Evolutionary conservation across 2,888 invertebrate genomes (phyloP), one percentile per base, ranked within the genome.

Genomic region (Drosophila quasianomalipes): DNA sequence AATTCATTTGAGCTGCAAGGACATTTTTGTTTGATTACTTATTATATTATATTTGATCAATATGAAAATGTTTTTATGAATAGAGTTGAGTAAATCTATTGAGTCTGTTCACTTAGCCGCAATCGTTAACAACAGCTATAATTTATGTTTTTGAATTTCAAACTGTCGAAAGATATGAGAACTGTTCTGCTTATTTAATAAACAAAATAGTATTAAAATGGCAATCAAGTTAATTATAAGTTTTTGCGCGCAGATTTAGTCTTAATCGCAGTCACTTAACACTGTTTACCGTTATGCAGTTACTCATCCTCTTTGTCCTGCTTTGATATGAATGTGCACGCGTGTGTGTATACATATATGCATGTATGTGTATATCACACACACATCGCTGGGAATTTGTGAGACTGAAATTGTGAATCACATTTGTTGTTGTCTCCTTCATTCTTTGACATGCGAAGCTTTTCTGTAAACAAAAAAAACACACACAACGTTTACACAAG

Each of bases 351-450:
- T 33, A 12, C 12, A 33, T 33, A 33, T 33, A 10, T 33, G 0
- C 7, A 30, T 30, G 7, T 30, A 19, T 54, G 47, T 39, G 26
- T 55, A 16, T 67, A 66, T 52, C 52, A 54, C 62, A 44, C 41
- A 51, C 63, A 71, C 44, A 69, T 39, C 26, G 62, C 37, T 51
- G 44, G 47, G 57, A 75, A 78, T 83, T 82, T 77, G 73, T 76
- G 75, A 72, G 72, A 47, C 59, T 70, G 67, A 58, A 72, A 79
- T 62, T 64, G 73, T 83, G 88, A 88, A 73, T 88, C 85, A 85
- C 73, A 76, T 76, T 61, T 72, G 59, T 54, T 47, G 28, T 67
- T 39, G 30, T 55, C 41, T 28, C 39, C 28, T 51, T 60, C 62
- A 39, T 59, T 57, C 44, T 63, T 64, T 55, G 51, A 37, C 28